Evolutionary conservation across 2,797 vertebrate genomes (phyloP), one percentile per base, ranked within the genome.

Genomic region (Muscicapa comitata): DNA sequence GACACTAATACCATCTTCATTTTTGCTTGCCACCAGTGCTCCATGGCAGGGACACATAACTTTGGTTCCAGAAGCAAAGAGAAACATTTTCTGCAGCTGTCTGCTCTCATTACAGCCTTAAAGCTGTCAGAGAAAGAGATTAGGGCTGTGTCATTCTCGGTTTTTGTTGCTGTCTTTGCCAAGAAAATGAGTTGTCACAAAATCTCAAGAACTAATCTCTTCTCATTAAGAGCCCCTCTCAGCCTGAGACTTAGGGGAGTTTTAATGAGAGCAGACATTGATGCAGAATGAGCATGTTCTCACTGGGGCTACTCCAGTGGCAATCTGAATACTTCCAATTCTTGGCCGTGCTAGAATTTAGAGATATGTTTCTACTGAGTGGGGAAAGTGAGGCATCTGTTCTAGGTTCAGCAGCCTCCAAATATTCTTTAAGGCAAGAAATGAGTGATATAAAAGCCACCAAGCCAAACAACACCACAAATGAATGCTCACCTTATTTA

Each of bases 141-240:
- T 94, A 95, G 59, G 76, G 35, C 50, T 84, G 55, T 76, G 84
- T 88, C 40, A 0, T 57, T 95, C 72, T 87, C 57, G 38, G 19
- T 74, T 93, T 95, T 94, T 76, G 25, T 89, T 94, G 42, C 83
- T 81, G 85, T 83, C 90, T 91, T 90, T 92, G 94, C 76, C 66
- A 94, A 76, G 90, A 96, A 91, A 97, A 94, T 25, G 37, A 84
- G 20, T 82, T 94, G 91, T 89, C 83, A 68, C 63, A 86, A 68
- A 91, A 95, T 71, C 79, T 91, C 42, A 37, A 71, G 73, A 78
- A 66, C 63, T 86, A 80, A 45, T 94, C 54, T 91, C 61, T 91
- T 92, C 57, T 88, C 38, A 74, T 94, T 94, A 95, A 45, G 29
- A 59, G 14, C 9, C 79, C 23, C 67, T 86, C 66, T 80, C 74